phyloP scores from a whole-genome alignment of 1,140 invertebrate genomes.

The Drosophila mauritiana region DNA sequence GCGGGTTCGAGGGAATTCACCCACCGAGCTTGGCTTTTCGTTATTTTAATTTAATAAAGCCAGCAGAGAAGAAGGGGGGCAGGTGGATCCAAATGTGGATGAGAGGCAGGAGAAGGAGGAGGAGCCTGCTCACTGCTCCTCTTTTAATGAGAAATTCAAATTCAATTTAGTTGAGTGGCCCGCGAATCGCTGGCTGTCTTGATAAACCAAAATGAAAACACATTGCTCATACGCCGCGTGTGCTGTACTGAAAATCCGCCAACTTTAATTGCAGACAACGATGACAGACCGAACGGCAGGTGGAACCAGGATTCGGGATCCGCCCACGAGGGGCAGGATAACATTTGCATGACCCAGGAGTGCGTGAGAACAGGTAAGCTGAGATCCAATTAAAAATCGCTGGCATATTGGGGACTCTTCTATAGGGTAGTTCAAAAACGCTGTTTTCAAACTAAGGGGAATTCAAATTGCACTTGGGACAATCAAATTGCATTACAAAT shows the following conservation, averaged over 20 bases:
- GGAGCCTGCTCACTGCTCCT: slow-evolving; percentile 1
- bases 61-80: neutral
- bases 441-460: neutral
- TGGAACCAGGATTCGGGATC: slow-evolving; percentile 12
- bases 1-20: neutral
- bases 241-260: slow-evolving; percentile 17
- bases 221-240: slow-evolving; percentile 36
- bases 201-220: neutral
- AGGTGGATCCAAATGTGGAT: neutral
- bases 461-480: neutral
- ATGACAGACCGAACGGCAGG: slow-evolving; percentile 34
- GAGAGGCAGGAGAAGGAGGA: neutral
- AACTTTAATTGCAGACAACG: slow-evolving; percentile 63
- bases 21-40: slow-evolving; percentile 26
- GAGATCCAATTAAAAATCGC: slow-evolving; percentile 2
- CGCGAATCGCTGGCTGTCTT: slow-evolving; percentile 32
- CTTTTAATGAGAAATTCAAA: slow-evolving; percentile 67
- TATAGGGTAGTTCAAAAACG: neutral
- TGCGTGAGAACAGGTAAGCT: slow-evolving; percentile 89
- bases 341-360: slow-evolving; percentile 89
- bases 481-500: neutral
- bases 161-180: slow-evolving; percentile 74
- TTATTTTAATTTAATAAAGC: slow-evolving; percentile 56
- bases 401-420: neutral
- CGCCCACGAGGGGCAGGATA: slow-evolving; percentile 41